Base-by-base conservation (phyloP, 2,797 vertebrate genomes). In the Parauchenoglanis ngamensis region DNA sequence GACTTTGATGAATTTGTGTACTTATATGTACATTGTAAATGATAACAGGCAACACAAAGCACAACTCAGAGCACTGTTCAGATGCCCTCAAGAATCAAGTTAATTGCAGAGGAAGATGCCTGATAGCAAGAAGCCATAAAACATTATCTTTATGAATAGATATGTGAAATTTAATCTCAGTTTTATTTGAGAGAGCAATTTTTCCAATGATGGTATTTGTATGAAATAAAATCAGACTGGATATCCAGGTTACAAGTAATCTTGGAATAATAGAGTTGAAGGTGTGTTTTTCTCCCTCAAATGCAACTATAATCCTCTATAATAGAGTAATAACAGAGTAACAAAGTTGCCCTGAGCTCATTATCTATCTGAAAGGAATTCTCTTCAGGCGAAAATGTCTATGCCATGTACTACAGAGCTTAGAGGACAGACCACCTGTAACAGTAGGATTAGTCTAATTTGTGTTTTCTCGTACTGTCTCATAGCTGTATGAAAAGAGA, bases 21-120 rank as follows among this genome's bases (percentile, higher is more conserved):
- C 85, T 81, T 81, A 73, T 35, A 52, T 72, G 85, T 86, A 86
- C 54, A 49, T 35, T 61, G 56, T 73, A 86, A 81, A 81, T 72
- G 65, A 86, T 57, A 68, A 70, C 56, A 70, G 52, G 54, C 35
- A 72, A 31, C 65, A 59, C 15, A 57, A 61, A 21, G 6, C 35
- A 61, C 77, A 59, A 56, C 54, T 40, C 77, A 59, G 56, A 61
- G 78, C n/a, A 77, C 75, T 56, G n/a, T 52, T 21, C n/a, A 56
- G 75, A 56, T 56, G 56, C 49, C 52, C 31, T 56, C 52, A 77
- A 56, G 75, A 11, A 80, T n/a, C 57, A 8, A 61, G 31, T 40
- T 61, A 80, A 80, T 15, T 80, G 15, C 35, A 61, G 77, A 44
- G 31, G 21, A 56, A 35, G 28, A 57, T 56, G n/a, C 28, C 52